Evolutionary conservation across 2,888 invertebrate species (phyloP), one percentile per base, ranked within the genome.

Genomic region (Arge pagana): DNA sequence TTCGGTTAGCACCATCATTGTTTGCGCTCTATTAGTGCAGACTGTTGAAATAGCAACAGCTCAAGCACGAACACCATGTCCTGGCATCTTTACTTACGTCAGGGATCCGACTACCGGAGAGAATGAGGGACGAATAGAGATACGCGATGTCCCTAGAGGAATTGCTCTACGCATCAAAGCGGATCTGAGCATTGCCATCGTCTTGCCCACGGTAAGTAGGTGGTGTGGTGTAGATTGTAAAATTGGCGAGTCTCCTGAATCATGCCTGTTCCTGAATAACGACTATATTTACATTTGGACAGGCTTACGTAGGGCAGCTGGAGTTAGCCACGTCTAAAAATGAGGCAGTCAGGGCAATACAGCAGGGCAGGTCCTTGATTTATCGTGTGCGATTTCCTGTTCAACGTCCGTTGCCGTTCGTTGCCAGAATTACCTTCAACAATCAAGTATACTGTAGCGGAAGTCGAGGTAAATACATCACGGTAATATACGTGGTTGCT

Each of bases 371-470:
- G 52, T 55, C 70, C 15, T 53, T 76, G 37, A 55, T 53, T 31
- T 76, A 76, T 51, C 59, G 57, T 40, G 40, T 76, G 16, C 52
- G 63, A 48, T 76, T 76, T 58, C 76, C 76, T 11, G 50, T 71
- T 13, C 58, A 52, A 10, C 54, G 53, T n/a, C 74, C 72, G 5
- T 50, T 73, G 52, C 74, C 76, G 3, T 4, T 60, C 4, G 39
- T 76, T 11, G 63, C 62, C 13, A 65, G 59, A 7, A 63, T 76
- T 18, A 52, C 56, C 40, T 70, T 75, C 39, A 72, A 72, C 33
- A 54, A 59, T 37, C 33, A 54, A 21, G 55, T 50, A 48, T 65
- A 68, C 11, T 76, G 74, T 49, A 31, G 40, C 3, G 75, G 72
- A 37, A 57, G 50, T 37, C 58, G 58, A 42, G 66, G 72, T 73